Percentiles rank a stretch among this genome's conserved stretches.
These are phyloP conservation scores for Chloroceryle inda DNA, from an alignment of 2,797 vertebrate genomes.

Conservation along the genomic window DNA sequence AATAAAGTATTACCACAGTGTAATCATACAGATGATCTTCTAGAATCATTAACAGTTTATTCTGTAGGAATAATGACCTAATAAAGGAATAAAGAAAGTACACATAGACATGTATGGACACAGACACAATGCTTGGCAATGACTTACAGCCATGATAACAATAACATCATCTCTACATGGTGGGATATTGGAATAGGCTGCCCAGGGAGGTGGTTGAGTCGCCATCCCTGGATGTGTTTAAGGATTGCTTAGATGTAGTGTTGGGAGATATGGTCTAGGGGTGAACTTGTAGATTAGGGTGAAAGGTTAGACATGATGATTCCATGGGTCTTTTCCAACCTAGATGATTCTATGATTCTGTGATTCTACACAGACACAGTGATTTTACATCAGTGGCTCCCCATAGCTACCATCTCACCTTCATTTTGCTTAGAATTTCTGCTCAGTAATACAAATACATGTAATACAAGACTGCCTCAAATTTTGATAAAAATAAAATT, in stretches of 20 bases:
- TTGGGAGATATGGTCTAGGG: no score
- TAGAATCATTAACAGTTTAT: background rate
- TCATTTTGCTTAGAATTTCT: background rate
- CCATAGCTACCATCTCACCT: background rate
- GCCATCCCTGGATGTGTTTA: no score
- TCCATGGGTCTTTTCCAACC: no score
- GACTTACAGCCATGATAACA: background rate
- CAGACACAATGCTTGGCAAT: background rate
- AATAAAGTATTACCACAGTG: background rate
- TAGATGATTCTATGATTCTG: no score
- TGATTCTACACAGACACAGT: background rate
- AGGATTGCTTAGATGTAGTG: no score
- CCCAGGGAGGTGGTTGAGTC: no score
- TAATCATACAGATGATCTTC: background rate
- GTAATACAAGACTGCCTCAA: background rate
- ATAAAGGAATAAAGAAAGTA: background rate
- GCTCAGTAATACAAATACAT: background rate
- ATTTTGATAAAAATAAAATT: background rate
- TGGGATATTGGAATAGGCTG: no score
- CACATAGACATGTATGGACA: no score
- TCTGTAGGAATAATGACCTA: background rate
- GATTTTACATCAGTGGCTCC: background rate
- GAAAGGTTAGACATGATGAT: no score
- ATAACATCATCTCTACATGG: rapidly evolving
- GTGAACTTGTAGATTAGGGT: no score